Base-by-base conservation (phyloP, 2,888 invertebrate genomes). In the Celastrina argiolus region DNA sequence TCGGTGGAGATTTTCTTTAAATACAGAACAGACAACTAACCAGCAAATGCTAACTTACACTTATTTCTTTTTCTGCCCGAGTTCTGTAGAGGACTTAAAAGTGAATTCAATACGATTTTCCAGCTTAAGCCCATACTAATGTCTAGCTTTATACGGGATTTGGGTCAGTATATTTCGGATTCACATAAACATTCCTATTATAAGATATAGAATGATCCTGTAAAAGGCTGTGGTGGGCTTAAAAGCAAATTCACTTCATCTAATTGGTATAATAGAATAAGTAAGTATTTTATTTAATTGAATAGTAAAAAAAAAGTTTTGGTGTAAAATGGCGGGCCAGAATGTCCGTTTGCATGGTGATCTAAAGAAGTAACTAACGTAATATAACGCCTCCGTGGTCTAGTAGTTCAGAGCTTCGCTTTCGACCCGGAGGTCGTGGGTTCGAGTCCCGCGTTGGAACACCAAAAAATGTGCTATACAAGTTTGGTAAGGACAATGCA, bases 131-230 rank as follows among this genome's bases (percentile, higher is more conserved):
- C 61, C 61, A 61, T 39, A 61, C 39, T 39, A 61, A 61, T 61
- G 61, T 61, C 39, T 61, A 18, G 61, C 39, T 61, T 39, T 61
- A 18, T 22, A 36, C 16, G 14, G 61, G 34, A 61, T 61, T 61
- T 61, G 34, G 61, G 61, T 61, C 61, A 61, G 61, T 61, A 61
- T 61, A 61, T 61, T 61, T 61, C 22, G 39, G 61, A n/a, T 39
- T 12, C 39, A 8, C 61, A 61, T 61, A 61, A 39, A 36, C 22
- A 61, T 61, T 61, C 61, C 34, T 31, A 31, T 31, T 31, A n/a
- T 7, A 58, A 31, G 8, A 58, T 36, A 16, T 18, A 3, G 59
- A 4, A 59, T 18, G 10, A 0, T 31, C n/a, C 18, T 31, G 7
- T 7, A 59, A 34, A 59, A 59, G 18, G n/a, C 6, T 34, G 12